Evolutionary conservation across 2,113 vertebrate species (phyloP).

Genomic region (Phrynocephalus versicolor): DNA sequence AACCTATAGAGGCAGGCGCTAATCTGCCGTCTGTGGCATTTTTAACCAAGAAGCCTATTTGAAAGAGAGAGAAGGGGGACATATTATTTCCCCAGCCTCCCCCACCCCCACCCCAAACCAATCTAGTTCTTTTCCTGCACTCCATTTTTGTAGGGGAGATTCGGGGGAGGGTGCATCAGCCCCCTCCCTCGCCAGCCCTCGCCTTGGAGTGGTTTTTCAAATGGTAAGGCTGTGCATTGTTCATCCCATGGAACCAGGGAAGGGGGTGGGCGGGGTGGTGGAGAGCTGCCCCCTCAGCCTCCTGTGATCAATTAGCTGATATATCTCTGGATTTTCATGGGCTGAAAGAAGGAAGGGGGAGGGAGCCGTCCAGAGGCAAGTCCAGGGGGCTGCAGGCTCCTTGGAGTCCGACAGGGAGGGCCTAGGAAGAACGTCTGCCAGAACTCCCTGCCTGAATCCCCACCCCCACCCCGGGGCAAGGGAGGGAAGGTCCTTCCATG

Average conservation of each 20-base stretch:
- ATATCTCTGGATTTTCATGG: not conserved
- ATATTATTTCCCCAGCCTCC: not conserved
- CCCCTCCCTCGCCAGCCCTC: not conserved
- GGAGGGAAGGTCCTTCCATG: too few relatives aligned
- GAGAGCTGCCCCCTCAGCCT: not conserved
- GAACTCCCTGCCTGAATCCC: too few relatives aligned
- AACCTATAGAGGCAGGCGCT: constrained; percentile 80
- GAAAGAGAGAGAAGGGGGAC: constrained; percentile 23
- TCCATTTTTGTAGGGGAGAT: not conserved
- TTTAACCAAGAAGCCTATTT: constrained; percentile 74
- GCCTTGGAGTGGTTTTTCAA: not conserved
- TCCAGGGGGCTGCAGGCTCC: too few relatives aligned
- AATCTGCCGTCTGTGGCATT: constrained; percentile 75
- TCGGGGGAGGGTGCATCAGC: not conserved
- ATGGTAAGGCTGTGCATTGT: not conserved
- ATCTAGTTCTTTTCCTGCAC: not conserved
- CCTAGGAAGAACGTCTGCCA: too few relatives aligned
- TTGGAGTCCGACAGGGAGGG: not conserved
- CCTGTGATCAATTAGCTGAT: constrained; percentile 6
- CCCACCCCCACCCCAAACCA: not conserved
- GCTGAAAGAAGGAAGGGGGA: not conserved
- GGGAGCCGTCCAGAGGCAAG: not conserved
- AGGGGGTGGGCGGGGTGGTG: not conserved
- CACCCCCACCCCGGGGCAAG: too few relatives aligned
- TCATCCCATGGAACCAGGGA: not conserved